Percentiles rank a stretch among this genome's conserved stretches.
These are phyloP conservation scores for Leptinotarsa peninsularis DNA, from an alignment of 2,888 invertebrate species.

Conservation along the genomic window DNA sequence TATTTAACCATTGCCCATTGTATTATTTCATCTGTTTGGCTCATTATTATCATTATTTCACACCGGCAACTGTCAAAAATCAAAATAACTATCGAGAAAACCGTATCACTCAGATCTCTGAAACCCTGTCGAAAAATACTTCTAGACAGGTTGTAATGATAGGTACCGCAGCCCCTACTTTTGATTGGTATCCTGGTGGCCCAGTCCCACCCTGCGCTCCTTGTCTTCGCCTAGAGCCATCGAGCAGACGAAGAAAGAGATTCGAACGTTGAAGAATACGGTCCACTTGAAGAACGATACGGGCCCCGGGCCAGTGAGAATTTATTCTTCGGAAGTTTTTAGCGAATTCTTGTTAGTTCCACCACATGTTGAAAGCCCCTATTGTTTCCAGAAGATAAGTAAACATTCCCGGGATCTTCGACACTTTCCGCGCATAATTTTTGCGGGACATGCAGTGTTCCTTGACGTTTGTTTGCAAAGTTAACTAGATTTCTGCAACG, in stretches of 20 bases:
- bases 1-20: too few species aligned
- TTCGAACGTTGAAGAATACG: slow-evolving; percentile 12
- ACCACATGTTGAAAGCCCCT: background rate
- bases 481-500: slow-evolving; percentile 9
- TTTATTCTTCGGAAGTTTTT: slow-evolving; percentile 4
- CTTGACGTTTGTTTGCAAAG: slow-evolving; percentile 4
- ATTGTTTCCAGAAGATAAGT: background rate
- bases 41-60: too few species aligned
- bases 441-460: slow-evolving; percentile 15
- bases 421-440: background rate
- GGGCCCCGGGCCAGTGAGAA: background rate
- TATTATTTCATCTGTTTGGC: too few species aligned
- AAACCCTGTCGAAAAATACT: too few species aligned
- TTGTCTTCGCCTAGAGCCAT: slow-evolving; percentile 15
- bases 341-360: slow-evolving; percentile 2
- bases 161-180: too few species aligned
- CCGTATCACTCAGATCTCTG: too few species aligned
- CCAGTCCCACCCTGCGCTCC: background rate
- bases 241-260: slow-evolving; percentile 20
- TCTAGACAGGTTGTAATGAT: too few species aligned
- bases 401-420: background rate
- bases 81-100: too few species aligned
- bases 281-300: slow-evolving; percentile 12
- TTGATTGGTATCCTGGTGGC: background rate
- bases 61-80: too few species aligned